Percentiles rank a stretch among this genome's conserved stretches.
phyloP scores from a whole-genome alignment of 1,140 invertebrate genomes.

The Drosophila asahinai region DNA sequence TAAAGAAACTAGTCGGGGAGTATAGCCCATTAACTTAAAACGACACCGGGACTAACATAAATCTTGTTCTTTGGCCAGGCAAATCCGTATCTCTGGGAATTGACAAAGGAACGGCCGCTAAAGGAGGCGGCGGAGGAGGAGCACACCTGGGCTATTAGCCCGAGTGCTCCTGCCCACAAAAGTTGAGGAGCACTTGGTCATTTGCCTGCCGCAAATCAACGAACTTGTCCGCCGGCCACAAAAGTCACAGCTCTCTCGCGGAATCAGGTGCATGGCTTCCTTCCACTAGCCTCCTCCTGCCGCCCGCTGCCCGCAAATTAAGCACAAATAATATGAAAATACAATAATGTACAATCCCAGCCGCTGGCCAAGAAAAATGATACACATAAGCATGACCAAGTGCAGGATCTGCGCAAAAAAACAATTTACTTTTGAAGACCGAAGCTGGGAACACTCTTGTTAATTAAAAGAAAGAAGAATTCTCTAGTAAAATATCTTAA shows the following conservation, averaged over 20 bases:
- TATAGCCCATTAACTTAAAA: conserved; percentile 77
- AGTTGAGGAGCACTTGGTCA: conserved; percentile 47
- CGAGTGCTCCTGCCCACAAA: conserved; percentile 50
- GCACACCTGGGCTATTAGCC: conserved; percentile 58
- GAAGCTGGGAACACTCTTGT: neutral
- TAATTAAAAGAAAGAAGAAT: no score
- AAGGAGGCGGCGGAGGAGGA: conserved; percentile 24
- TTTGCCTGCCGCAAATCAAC: conserved; percentile 80
- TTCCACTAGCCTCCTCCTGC: neutral
- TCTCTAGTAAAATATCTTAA: no score
- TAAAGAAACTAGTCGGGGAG: conserved; percentile 47
- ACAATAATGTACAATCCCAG: conserved; percentile 67
- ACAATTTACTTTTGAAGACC: neutral
- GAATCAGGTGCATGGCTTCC: conserved; percentile 68
- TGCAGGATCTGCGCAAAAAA: conserved; percentile 18
- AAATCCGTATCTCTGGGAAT: conserved; percentile 70
- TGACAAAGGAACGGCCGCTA: conserved; percentile 59
- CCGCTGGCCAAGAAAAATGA: conserved; percentile 76
- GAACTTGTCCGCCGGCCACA: conserved; percentile 59
- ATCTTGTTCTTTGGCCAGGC: conserved; percentile 50
- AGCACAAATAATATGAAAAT: conserved; percentile 79
- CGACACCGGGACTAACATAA: conserved; percentile 75
- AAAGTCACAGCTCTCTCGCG: conserved; percentile 57
- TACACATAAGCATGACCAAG: conserved; percentile 60
- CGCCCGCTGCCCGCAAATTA: conserved; percentile 55